Base-by-base conservation (phyloP, 2,888 invertebrate genomes). In the Orchesella flavescens region DNA sequence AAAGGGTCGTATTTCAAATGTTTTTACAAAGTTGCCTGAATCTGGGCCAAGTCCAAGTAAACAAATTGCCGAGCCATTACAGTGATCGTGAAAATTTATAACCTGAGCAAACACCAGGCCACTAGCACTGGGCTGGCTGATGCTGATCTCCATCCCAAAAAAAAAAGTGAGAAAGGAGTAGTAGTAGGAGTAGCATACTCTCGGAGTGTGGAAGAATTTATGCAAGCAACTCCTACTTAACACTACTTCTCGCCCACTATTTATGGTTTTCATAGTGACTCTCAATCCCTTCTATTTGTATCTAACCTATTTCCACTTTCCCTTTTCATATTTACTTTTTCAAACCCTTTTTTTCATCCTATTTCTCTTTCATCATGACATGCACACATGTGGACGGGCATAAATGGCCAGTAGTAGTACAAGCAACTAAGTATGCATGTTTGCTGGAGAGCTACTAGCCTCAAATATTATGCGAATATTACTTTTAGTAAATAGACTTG, bases 11-110 rank as follows among this genome's bases (percentile, higher is more conserved):
- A 76, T 82, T 82, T 76, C 71, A 75, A 82, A 75, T 77, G 83
- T 77, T 34, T 34, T 76, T 72, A 76, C 82, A 75, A 82, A 73
- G 72, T 77, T 83, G 44, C 57, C 82, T 76, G 83, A 83, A 83
- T 83, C 83, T 83, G 83, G 76, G 83, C 83, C 83, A 83, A 83
- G 83, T 83, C 83, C 83, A 83, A 83, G 83, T 76, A 77, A 82
- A 82, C 81, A 82, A 84, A 84, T 84, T 84, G 81, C 84, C 73
- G 73, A 43, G 69, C 80, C 69, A 80, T 83, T 84, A 69, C 74
- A 77, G 63, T 63, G 44, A 69, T 76, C 57, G 73, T 77, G 84
- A 82, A 77, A 84, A 84, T 84, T 84, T 84, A 84, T 74, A 84
- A 78, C 84, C 69, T 77, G 73, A 84, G 66, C 76, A 61, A 84